Conservation (phyloP, 2,797 vertebrate species). For the Hyperoplus immaculatus region DNA sequence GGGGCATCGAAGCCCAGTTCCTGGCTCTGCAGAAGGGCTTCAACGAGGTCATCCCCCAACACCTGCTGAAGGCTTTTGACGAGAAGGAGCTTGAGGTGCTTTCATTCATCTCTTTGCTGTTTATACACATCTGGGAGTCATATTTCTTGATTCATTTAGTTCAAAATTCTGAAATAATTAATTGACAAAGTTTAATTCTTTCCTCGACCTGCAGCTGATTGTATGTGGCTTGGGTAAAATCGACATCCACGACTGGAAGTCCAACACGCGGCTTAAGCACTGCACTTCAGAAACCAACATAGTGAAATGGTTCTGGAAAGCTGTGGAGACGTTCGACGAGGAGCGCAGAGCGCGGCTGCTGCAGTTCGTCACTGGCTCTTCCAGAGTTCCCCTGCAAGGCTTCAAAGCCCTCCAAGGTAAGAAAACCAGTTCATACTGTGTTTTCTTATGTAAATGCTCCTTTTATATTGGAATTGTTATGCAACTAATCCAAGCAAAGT, state of each 20-base stretch:
- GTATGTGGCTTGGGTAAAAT: conserved; percentile 98
- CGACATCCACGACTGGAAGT: conserved; percentile 97
- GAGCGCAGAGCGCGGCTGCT: conserved; percentile 94
- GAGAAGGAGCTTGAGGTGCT: conserved; percentile 97
- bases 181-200: not conserved
- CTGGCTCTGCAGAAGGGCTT: conserved; percentile 98
- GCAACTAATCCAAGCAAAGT: not conserved
- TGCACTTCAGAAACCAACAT: conserved; percentile 96
- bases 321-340: conserved; percentile 97
- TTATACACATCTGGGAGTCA: not conserved
- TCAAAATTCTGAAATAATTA: not conserved
- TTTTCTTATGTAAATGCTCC: not conserved
- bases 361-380: conserved; percentile 98
- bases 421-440: not conserved
- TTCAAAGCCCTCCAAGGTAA: conserved; percentile 99
- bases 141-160: not conserved
- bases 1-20: conserved; percentile 98
- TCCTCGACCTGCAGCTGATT: conserved; percentile 87
- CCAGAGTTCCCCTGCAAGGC: conserved; percentile 96
- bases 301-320: conserved; percentile 99
- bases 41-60: conserved; percentile 98
- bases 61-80: conserved; percentile 97
- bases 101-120: not conserved
- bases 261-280: conserved; percentile 98
- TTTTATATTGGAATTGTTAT: not conserved